A percentile compares a stretch with the other conserved stretches of the same genome.
Evolutionary conservation across 2,113 vertebrate species (phyloP).

Genomic region (Mesitornis unicolor): DNA sequence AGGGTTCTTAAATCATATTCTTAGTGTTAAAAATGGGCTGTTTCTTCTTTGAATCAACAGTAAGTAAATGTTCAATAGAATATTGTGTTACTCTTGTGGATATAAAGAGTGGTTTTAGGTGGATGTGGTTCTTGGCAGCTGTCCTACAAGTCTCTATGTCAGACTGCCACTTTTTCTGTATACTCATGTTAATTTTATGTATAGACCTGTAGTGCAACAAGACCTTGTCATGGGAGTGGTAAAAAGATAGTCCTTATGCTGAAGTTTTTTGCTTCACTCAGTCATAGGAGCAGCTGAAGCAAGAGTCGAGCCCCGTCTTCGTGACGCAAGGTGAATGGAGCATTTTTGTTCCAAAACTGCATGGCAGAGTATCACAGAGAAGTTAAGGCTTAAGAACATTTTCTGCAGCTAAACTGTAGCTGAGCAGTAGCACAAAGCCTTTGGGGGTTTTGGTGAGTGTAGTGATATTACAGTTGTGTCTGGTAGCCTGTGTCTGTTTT

Average conservation of each 20-base stretch:
- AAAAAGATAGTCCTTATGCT: neutral
- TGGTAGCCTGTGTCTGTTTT: constrained; percentile 22
- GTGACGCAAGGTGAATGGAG: neutral
- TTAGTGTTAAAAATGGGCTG: neutral
- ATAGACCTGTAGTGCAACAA: neutral
- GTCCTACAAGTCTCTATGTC: neutral
- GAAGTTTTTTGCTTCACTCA: neutral
- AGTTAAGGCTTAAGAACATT: neutral
- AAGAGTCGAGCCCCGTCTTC: neutral
- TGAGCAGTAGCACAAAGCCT: neutral
- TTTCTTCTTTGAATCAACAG: neutral
- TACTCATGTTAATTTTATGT: neutral
- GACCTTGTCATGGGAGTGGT: neutral
- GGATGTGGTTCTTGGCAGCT: neutral
- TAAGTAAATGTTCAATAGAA: neutral
- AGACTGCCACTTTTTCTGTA: neutral
- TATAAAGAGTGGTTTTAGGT: neutral
- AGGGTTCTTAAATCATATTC: neutral
- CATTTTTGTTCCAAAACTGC: neutral
- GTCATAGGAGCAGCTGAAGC: neutral
- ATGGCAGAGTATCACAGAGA: neutral
- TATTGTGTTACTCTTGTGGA: neutral
- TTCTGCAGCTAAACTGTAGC: neutral
- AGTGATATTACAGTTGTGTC: constrained; percentile 19
- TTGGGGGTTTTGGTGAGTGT: neutral